phyloP scores from a whole-genome alignment of 2,888 invertebrate genomes.

The Lampropteryx suffumata region DNA sequence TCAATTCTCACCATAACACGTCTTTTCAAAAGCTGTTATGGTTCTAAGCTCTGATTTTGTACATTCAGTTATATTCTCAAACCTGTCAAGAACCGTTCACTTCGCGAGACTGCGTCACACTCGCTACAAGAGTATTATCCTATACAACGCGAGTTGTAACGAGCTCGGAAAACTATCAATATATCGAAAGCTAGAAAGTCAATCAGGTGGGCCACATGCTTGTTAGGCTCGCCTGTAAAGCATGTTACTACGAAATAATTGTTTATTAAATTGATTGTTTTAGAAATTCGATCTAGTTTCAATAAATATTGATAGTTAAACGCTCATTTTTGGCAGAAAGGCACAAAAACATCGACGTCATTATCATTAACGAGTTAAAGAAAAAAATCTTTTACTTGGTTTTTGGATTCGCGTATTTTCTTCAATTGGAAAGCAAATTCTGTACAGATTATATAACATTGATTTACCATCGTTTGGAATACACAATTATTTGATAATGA shows the following conservation, averaged over 20 bases:
- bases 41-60: conserved; percentile 26
- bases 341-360: conserved; percentile 35
- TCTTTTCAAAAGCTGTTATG: too few relatives aligned
- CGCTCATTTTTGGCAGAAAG: conserved; percentile 39
- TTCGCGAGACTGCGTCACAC: not conserved
- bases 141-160: conserved; percentile 8
- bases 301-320: conserved; percentile 2
- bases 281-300: too few relatives aligned
- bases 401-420: conserved; percentile 4
- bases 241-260: not conserved
- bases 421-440: not conserved
- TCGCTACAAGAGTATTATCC: conserved; percentile 1
- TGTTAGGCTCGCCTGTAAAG: too few relatives aligned
- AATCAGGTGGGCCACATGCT: too few relatives aligned
- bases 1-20: too few relatives aligned
- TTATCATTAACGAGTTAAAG: conserved; percentile 9
- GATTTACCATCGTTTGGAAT: too few relatives aligned
- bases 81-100: conserved; percentile 4
- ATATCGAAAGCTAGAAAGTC: too few relatives aligned
- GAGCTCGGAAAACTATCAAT: conserved; percentile 6
- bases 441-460: too few relatives aligned
- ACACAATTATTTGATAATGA: too few relatives aligned
- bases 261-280: not conserved
- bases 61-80: conserved; percentile 13
- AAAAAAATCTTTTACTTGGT: conserved; percentile 1